Percentiles rank a stretch among this genome's conserved stretches.
These are phyloP conservation scores for Anoplius nigerrimus DNA, from an alignment of 2,888 invertebrate genomes.

Conservation along the genomic window DNA sequence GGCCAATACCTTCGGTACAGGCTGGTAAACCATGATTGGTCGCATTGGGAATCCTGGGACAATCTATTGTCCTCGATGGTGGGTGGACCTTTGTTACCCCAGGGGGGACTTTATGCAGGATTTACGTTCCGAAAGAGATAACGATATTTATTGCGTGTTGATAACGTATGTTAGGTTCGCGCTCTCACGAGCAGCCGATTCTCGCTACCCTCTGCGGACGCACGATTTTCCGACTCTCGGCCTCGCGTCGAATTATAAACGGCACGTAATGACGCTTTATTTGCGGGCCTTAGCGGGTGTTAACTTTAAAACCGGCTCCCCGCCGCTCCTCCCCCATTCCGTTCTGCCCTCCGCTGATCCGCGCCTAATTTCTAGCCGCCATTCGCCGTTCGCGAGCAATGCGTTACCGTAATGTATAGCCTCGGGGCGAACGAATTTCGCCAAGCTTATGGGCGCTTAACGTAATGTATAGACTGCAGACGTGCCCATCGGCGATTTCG, in stretches of 20 bases:
- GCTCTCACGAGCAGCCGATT: slow-evolving; percentile 1
- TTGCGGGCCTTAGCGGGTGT: slow-evolving; percentile 6
- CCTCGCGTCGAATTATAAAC: slow-evolving; percentile 6
- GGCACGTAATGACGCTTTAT: slow-evolving; percentile 14
- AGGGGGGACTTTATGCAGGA: slow-evolving; percentile 34
- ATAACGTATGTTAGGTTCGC: slow-evolving; percentile 30
- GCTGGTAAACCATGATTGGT: slow-evolving; percentile 31
- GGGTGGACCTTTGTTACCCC: slow-evolving; percentile 16
- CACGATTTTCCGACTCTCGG: background rate
- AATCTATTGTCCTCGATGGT: slow-evolving; percentile 32
- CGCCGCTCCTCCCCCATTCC: too few relatives aligned
- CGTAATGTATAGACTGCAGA: slow-evolving; percentile 29
- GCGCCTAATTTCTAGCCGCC: slow-evolving; percentile 33
- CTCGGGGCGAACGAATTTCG: slow-evolving; percentile 24
- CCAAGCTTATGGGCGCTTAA: slow-evolving; percentile 45
- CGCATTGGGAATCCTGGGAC: slow-evolving; percentile 34
- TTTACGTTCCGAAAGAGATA: slow-evolving; percentile 48
- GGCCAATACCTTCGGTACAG: too few relatives aligned
- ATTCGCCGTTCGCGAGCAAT: slow-evolving; percentile 8
- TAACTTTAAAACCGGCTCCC: slow-evolving; percentile 14
- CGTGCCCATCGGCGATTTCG: slow-evolving; percentile 14
- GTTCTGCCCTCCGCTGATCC: slow-evolving; percentile 11
- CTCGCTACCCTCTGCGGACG: background rate
- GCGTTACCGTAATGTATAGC: slow-evolving; percentile 32
- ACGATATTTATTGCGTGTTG: slow-evolving; percentile 45